Evolutionary conservation across 2,113 vertebrate genomes (phyloP), one percentile per base, ranked within the genome.

Genomic region (Mesocricetus auratus): DNA sequence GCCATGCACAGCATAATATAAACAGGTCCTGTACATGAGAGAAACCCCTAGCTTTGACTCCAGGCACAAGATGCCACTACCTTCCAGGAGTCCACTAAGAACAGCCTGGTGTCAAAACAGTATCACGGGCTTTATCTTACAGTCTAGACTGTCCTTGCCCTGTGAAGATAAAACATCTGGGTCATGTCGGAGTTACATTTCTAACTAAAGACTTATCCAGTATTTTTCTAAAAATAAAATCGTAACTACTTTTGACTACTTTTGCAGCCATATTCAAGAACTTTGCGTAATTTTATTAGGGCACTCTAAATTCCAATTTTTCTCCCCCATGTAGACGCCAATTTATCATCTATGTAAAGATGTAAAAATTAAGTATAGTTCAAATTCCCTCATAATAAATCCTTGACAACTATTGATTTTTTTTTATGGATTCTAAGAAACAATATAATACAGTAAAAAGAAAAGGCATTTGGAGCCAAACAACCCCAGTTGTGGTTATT

Each of bases 1-100:
- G 87, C 77, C 89, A 62, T 31, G 47, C 62, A 92, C 93, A 96
- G 95, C 86, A 96, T 71, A 96, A 96, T 33, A 95, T 17, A n/a
- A 97, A 62, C 7, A 87, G 36, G 78, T 31, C 16, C 3, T 58
- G 79, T 33, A 64, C n/a, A 66, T 1, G 2, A 10, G 66, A 97
- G 86, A 96, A 94, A 86, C 31, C 42, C 0, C n/a, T 73, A 22
- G 86, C 33, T 53, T 56, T 45, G 86, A 66, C 86, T 96, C 36
- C 60, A 94, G 36, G 60, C 53, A 71, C n/a, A 83, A 94, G 71
- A 92, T 7, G 29, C 68, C 11, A 36, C 73, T 78, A 56, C 89
- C 88, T 94, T 97, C 53, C 26, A 89, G 71, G 71, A 95, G 36
- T 60, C 47, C 87, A 87, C 26, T n/a, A 91, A 89, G 58, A 83